Conservation (phyloP, 2,113 vertebrate species). For the Leuciscus idus region DNA sequence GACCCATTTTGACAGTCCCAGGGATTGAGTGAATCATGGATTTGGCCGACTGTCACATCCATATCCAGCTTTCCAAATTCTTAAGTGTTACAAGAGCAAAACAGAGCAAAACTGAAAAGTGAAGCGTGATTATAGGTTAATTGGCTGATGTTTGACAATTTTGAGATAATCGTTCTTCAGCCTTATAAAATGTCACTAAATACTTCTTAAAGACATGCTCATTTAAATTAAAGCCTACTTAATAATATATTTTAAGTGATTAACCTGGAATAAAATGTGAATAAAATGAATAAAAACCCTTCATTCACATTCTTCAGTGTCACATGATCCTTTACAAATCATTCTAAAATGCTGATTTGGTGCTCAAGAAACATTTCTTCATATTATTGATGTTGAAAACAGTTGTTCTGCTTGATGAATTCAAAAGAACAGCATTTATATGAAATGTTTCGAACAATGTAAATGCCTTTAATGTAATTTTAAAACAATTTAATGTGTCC, state of each 20-base stretch:
- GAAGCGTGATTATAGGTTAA: background rate
- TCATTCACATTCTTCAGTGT: too few relatives aligned
- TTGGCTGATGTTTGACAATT: background rate
- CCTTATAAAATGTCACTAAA: background rate
- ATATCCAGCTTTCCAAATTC: constrained; percentile 21
- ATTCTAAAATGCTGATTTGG: background rate
- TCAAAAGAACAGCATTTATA: background rate
- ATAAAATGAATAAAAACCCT: too few relatives aligned
- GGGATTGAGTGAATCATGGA: constrained; percentile 10
- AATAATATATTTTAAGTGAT: background rate
- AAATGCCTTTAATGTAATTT: background rate
- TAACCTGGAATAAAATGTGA: background rate
- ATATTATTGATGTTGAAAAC: background rate
- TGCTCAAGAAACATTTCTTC: background rate
- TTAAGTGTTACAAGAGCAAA: constrained; percentile 36
- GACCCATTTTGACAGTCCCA: constrained; percentile 3
- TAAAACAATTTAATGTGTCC: background rate
- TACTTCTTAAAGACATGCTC: background rate
- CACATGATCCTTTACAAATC: too few relatives aligned
- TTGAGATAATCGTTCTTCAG: background rate
- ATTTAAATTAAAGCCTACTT: background rate
- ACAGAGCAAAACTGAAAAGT: constrained; percentile 12
- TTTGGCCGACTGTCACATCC: background rate
- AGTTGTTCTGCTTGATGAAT: background rate
- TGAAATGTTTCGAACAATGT: background rate